A percentile compares a stretch with the other conserved stretches of the same genome.
These are phyloP conservation scores for Eristalinus aeneus DNA, from an alignment of 2,888 invertebrate genomes.

Conservation along the genomic window DNA sequence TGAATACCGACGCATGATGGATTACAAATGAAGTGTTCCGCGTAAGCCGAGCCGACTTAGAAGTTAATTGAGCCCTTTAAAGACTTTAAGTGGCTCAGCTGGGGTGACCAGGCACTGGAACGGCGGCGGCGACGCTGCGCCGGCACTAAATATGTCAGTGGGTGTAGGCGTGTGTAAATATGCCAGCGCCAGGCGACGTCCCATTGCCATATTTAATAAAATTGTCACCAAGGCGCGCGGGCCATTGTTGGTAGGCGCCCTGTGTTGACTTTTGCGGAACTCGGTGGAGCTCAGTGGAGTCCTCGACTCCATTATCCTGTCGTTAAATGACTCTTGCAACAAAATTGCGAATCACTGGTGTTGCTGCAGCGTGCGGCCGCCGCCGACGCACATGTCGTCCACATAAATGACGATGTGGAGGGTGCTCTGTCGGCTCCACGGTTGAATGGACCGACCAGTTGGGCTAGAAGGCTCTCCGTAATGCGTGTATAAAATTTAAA, in stretches of 20 bases:
- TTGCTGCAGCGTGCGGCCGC: slow-evolving; percentile 39
- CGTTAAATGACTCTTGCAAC: slow-evolving; percentile 67
- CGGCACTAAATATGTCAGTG: slow-evolving; percentile 65
- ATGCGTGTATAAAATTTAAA: slow-evolving; percentile 63
- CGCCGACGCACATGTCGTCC: slow-evolving; percentile 43
- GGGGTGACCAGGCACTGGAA: slow-evolving; percentile 13
- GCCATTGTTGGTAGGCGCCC: slow-evolving; percentile 11
- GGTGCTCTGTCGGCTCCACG: slow-evolving; percentile 31
- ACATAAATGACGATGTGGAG: slow-evolving; percentile 41
- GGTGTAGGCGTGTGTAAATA: slow-evolving; percentile 63
- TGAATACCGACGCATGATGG: slow-evolving; percentile 42
- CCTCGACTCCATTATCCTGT: slow-evolving; percentile 58
- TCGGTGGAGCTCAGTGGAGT: slow-evolving; percentile 18
- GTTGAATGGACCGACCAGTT: slow-evolving; percentile 34
- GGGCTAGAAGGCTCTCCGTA: slow-evolving; percentile 25
- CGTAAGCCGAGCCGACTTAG: slow-evolving; percentile 24
- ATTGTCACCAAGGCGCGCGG: slow-evolving; percentile 47
- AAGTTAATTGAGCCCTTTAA: slow-evolving; percentile 59
- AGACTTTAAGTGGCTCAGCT: slow-evolving; percentile 42
- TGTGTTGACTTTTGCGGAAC: neutral
- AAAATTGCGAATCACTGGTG: slow-evolving; percentile 52
- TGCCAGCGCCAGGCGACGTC: slow-evolving; percentile 67
- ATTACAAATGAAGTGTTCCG: slow-evolving; percentile 32
- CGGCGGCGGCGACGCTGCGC: neutral
- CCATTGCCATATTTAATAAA: slow-evolving; percentile 71